Evolutionary conservation across 2,797 vertebrate genomes (phyloP), one percentile per base, ranked within the genome.

Genomic region (Eulemur coronatus): DNA sequence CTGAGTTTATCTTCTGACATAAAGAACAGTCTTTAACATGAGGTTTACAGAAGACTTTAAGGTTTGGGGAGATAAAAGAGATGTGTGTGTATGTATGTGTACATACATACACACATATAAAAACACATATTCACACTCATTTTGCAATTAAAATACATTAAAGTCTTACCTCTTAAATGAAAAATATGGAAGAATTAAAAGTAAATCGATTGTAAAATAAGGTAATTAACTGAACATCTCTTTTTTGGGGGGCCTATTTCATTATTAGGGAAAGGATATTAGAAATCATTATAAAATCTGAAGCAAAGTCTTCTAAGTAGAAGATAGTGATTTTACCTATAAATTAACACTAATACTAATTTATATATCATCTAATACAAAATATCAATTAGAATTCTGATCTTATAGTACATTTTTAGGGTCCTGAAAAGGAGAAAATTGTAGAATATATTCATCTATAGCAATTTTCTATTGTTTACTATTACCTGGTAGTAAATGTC

Each of bases 251-350:
- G 33, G 33, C 35, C 22, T 43, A 75, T 82, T 92, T 91, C 8
- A 63, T 91, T 82, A 88, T 50, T 81, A 65, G 28, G 30, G 17
- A 28, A 48, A 73, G 12, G 79, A 91, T 41, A 95, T 41, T 75
- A 48, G 41, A 84, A 91, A 88, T 75, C 59, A 48, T 35, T 52
- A 33, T 75, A 91, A 88, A 89, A 59, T 12, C 46, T 81, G 26
- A 97, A 95, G 93, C 69, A 96, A 97, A 95, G 24, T 84, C 41
- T 95, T 96, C 57, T 65, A 91, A 87, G 80, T 88, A 52, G 69
- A 30, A 84, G 73, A 92, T 88, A 89, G 8, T 48, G 41, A 72
- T 50, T 94, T 96, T 69, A 87, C 94, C 95, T 94, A 72, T n/a
- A 92, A 50, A 30, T 30, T 0, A 69, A 52, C 55, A 81, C 6